phyloP scores from a whole-genome alignment of 1,140 invertebrate species.

The Latrodectus geometricus region DNA sequence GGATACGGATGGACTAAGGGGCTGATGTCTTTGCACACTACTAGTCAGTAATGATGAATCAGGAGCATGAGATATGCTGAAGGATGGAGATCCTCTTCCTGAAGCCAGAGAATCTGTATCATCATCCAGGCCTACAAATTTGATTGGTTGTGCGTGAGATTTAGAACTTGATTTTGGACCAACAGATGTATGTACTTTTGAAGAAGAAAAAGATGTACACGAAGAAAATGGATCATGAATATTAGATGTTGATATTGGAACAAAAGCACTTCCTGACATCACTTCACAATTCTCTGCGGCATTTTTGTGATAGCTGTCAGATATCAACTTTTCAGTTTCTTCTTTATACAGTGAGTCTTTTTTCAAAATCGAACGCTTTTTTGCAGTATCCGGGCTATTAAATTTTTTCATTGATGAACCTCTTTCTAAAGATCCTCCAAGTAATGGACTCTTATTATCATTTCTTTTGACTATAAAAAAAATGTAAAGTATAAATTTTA shows the following conservation, averaged over 20 bases:
- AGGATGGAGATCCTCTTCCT: conserved; percentile 48
- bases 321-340: conserved; percentile 82
- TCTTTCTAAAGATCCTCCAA: conserved; percentile 56
- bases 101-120: conserved; percentile 63
- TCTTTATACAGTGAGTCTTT: conserved; percentile 76
- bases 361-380: conserved; percentile 81
- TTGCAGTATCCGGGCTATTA: conserved; percentile 72
- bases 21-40: conserved; percentile 27
- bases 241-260: conserved; percentile 36
- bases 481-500: no score
- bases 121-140: conserved; percentile 68
- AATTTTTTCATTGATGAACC: conserved; percentile 60
- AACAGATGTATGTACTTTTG: conserved; percentile 47
- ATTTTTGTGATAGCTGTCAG: conserved; percentile 69
- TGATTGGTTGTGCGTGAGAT: conserved; percentile 68
- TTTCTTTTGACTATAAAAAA: conserved; percentile 39
- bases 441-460: conserved; percentile 54
- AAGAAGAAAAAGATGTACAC: conserved; percentile 8
- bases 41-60: conserved; percentile 13
- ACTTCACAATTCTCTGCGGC: conserved; percentile 27
- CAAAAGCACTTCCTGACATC: conserved; percentile 38
- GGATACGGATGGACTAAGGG: conserved; percentile 37
- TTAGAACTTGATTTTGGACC: conserved; percentile 64
- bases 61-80: conserved; percentile 47
- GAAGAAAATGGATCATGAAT: conserved; percentile 21